A percentile compares a stretch with the other conserved stretches of the same genome.
These are phyloP conservation scores for Theonella swinhoei DNA, from an alignment of 37 sponge, comb jelly and placozoan genomes.

Conservation along the genomic window DNA sequence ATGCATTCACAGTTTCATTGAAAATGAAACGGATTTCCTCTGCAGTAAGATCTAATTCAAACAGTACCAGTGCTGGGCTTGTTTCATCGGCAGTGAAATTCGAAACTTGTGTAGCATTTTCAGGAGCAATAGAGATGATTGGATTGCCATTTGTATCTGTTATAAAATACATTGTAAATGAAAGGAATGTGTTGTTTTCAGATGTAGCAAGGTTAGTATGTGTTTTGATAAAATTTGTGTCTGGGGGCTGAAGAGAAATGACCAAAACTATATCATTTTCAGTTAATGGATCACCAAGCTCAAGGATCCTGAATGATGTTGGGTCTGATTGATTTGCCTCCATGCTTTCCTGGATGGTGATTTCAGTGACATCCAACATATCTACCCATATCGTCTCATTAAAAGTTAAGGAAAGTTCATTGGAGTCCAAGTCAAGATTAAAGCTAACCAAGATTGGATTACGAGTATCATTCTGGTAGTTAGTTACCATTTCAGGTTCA, in stretches of 20 bases:
- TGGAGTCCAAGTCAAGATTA: constrained; percentile 69
- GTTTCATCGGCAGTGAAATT: constrained; percentile 74
- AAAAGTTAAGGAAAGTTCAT: constrained; percentile 71
- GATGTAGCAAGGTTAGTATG: constrained; percentile 68
- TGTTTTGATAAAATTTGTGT: constrained; percentile 84
- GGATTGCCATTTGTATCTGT: constrained; percentile 78
- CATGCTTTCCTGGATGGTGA: constrained; percentile 62
- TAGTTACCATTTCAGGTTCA: constrained; percentile 46
- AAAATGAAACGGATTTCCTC: constrained; percentile 75
- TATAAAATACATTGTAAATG: constrained; percentile 49
- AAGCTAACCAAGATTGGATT: constrained; percentile 68
- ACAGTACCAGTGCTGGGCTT: constrained; percentile 60
- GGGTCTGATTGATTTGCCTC: background rate
- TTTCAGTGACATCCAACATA: constrained; percentile 50
- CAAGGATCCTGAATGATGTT: constrained; percentile 13
- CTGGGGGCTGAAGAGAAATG: constrained; percentile 66
- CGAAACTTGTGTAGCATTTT: constrained; percentile 38
- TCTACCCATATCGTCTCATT: constrained; percentile 73
- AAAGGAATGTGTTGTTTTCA: constrained; percentile 72
- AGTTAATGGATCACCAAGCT: constrained; percentile 39
- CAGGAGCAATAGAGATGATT: constrained; percentile 35
- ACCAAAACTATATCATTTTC: constrained; percentile 54
- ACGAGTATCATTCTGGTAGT: constrained; percentile 56
- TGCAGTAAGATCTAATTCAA: constrained; percentile 69
- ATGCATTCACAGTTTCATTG: constrained; percentile 80